Base-by-base conservation (phyloP, 2,888 invertebrate genomes). In the Seira ritae region DNA sequence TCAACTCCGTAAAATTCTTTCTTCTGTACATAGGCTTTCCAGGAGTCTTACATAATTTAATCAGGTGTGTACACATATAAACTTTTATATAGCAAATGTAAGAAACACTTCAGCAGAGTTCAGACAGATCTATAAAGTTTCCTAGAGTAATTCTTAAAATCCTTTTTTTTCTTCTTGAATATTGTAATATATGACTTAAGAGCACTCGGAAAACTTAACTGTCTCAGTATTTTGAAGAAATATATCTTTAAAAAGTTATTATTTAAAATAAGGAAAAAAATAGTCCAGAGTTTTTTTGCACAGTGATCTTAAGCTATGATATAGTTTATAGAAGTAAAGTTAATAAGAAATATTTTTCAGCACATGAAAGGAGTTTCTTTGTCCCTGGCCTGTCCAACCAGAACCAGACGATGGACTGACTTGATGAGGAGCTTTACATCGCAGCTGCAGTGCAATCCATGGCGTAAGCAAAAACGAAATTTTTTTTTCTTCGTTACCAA, bases 351-450 rank as follows among this genome's bases (percentile, higher is more conserved):
- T 17, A 73, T 70, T 65, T 70, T 72, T 83, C 72, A 55, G 60
- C 65, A 73, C 68, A 78, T 62, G 20, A 70, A 69, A 71, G 77
- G 83, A 78, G 83, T 83, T 78, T 83, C 83, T 83, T 83, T 83
- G 83, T 83, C 83, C 83, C 83, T 83, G 83, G 83, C 83, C 83
- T 83, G 83, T 83, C 78, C 83, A 83, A 83, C 83, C 83, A 83
- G 83, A 83, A 83, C 83, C 83, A 83, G 83, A 83, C 83, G 83
- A 83, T 83, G 83, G 83, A 83, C 83, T 83, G 83, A 83, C 78
- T 83, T 82, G 69, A 83, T 72, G 70, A 77, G 67, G 68, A 68
- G 78, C 83, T 78, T 83, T 83, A 83, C 83, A 83, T 83, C 83
- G 83, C 83, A 83, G 83, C 83, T 83, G 83, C 83, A 83, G 77